Percentiles rank a stretch among this genome's conserved stretches.
Conservation (phyloP, 2,797 vertebrate genomes). For the Pangasius sanitwongsei region DNA sequence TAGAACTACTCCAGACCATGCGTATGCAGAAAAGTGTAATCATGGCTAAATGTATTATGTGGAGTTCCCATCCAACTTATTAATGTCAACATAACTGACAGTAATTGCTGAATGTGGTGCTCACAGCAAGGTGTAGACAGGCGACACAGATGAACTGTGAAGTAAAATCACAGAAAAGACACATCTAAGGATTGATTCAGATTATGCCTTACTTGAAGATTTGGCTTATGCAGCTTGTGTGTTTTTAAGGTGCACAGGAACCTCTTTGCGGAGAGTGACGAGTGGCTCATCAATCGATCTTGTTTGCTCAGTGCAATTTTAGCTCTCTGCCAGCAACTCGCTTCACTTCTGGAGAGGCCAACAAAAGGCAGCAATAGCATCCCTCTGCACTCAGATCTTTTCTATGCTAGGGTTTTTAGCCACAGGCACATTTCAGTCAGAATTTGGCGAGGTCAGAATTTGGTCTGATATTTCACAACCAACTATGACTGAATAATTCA, state of each 20-base stretch:
- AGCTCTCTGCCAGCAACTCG: neutral
- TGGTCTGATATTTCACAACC: neutral
- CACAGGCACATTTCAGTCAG: neutral
- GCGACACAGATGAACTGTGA: neutral
- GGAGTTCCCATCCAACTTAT: neutral
- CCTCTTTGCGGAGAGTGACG: neutral
- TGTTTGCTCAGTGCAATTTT: neutral
- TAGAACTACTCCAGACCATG: neutral
- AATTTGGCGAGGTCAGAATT: neutral
- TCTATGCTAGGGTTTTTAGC: neutral
- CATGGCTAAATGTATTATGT: neutral
- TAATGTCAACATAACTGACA: neutral
- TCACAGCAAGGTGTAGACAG: neutral
- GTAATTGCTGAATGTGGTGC: neutral
- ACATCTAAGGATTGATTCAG: neutral
- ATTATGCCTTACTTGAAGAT: neutral
- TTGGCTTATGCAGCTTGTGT: neutral
- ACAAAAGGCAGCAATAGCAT: neutral
- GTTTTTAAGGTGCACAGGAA: neutral
- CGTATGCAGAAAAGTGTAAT: neutral
- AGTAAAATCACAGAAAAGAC: neutral
- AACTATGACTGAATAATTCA: conserved; percentile 5
- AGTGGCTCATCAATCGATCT: neutral
- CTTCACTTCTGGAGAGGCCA: neutral
- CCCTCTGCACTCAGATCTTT: neutral